Evolutionary conservation across 2,113 vertebrate genomes (phyloP).

Genomic region (Platanista minor): DNA sequence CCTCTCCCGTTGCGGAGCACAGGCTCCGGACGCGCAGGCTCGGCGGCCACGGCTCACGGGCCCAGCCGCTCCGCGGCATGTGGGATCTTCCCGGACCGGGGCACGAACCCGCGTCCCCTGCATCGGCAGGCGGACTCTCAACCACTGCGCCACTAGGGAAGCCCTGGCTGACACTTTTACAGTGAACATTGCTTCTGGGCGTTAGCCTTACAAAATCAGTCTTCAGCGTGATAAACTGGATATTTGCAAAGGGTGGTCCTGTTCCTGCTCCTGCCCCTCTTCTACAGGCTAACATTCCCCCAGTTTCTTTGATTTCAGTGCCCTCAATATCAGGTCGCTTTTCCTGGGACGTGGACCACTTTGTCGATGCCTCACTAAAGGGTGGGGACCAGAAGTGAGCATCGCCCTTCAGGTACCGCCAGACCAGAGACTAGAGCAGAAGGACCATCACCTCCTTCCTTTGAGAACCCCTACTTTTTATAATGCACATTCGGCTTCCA

Average conservation of each 20-base stretch:
- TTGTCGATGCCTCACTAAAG: not conserved
- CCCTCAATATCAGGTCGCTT: not conserved
- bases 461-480: not conserved
- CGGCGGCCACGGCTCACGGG: no score
- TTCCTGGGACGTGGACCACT: not conserved
- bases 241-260: not conserved
- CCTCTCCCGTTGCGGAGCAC: no score
- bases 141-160: no score
- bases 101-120: no score
- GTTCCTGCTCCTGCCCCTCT: not conserved
- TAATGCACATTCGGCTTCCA: not conserved
- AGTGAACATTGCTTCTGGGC: conserved; percentile 60
- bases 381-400: not conserved
- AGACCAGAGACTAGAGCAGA: not conserved
- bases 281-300: not conserved
- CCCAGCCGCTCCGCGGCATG: no score
- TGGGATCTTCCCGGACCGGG: no score
- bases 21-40: no score
- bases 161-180: conserved; percentile 28
- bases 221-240: not conserved
- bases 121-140: no score
- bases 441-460: not conserved
- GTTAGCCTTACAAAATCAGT: conserved; percentile 51
- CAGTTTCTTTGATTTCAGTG: not conserved
- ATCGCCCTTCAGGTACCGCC: not conserved